A percentile compares a stretch with the other conserved stretches of the same genome.
These are phyloP conservation scores for Idaea dimidiata DNA, from an alignment of 2,888 invertebrate species.

Conservation along the genomic window DNA sequence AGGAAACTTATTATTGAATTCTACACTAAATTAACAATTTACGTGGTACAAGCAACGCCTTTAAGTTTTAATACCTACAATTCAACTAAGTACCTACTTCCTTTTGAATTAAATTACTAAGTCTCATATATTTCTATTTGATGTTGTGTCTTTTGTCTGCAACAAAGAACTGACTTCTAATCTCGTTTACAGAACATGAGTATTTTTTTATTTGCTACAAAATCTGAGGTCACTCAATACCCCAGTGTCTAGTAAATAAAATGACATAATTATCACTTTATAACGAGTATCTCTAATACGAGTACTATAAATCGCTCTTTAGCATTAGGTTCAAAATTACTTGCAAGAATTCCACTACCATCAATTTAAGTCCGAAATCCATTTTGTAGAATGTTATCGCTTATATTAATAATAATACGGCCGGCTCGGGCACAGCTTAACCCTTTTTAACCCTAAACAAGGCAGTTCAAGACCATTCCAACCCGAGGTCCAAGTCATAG, in stretches of 20 bases:
- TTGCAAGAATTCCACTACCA: not conserved
- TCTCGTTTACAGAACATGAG: not conserved
- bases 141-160: not conserved
- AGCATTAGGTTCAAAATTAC: not conserved
- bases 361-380: constrained; percentile 7
- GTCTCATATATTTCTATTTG: not conserved
- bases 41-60: not conserved
- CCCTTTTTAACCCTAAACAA: constrained; percentile 48
- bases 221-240: not conserved
- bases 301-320: not conserved
- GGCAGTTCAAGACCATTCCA: constrained; percentile 37
- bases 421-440: constrained; percentile 37
- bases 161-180: not conserved
- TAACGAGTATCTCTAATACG: not conserved
- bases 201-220: not conserved
- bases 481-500: not conserved
- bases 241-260: not conserved
- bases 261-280: not conserved
- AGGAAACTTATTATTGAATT: too few species aligned
- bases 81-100: constrained; percentile 5
- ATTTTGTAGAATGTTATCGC: constrained; percentile 17
- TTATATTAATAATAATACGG: constrained; percentile 46
- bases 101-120: not conserved
- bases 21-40: too few species aligned
- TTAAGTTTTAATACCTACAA: constrained; percentile 18